Percentiles rank a stretch among this genome's conserved stretches.
phyloP scores from a whole-genome alignment of 2,113 vertebrate genomes.

The Casuarius casuarius region DNA sequence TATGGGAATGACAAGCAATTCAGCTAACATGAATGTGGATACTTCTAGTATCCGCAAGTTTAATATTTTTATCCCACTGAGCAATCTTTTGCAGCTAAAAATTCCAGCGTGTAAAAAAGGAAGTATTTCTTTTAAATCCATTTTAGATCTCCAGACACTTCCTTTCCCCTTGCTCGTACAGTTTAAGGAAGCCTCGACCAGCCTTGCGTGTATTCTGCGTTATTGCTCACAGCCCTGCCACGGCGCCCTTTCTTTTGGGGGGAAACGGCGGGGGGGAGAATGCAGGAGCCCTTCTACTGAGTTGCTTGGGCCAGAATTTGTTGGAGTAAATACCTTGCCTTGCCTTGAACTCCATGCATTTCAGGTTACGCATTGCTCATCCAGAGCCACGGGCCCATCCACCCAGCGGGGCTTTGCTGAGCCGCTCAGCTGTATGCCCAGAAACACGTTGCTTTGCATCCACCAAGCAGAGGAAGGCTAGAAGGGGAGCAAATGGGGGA shows the following conservation, averaged over 20 bases:
- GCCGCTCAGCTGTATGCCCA: not conserved
- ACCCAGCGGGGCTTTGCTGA: fast-evolving
- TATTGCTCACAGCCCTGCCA: not conserved
- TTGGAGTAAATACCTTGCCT: not conserved
- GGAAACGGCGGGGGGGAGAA: not conserved
- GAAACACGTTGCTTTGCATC: fast-evolving
- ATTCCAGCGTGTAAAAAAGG: not conserved
- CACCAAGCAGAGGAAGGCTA: not conserved
- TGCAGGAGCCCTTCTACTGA: not conserved
- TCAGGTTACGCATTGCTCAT: fast-evolving
- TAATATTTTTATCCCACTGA: not conserved
- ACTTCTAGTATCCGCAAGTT: not conserved
- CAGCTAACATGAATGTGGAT: not conserved
- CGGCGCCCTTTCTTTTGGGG: not conserved
- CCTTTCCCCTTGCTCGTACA: not conserved
- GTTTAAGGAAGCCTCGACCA: not conserved
- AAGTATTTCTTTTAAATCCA: not conserved
- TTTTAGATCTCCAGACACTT: not conserved
- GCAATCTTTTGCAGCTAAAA: not conserved
- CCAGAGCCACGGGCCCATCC: fast-evolving
- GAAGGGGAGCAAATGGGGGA: not conserved
- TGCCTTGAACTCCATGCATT: not conserved
- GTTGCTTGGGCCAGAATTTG: not conserved
- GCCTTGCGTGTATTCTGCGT: not conserved
- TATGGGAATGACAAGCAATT: not conserved